Base-by-base conservation (phyloP, 1,140 invertebrate genomes). In the Drosophila kohkoa region DNA sequence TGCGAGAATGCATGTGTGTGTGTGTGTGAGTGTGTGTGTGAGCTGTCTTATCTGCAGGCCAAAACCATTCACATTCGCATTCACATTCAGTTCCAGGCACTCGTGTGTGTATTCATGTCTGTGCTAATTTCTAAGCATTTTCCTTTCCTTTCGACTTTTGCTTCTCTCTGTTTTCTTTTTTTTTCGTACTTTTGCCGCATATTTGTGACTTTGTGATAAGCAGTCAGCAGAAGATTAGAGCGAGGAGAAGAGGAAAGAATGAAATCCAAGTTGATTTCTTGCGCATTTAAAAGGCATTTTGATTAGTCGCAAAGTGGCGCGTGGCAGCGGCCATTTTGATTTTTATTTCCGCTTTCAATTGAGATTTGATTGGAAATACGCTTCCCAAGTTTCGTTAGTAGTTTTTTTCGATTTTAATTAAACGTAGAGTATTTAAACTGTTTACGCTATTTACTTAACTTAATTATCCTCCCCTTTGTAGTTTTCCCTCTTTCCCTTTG, bases 271-370 rank as follows among this genome's bases (percentile, higher is more conserved):
- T 88, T 87, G 83, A 87, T 87, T 88, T 77, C 82, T 64, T 46
- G 75, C 71, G 83, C 83, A 83, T 83, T 87, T 78, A 87, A 87
- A 87, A 87, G 82, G 82, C 82, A 87, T 87, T 87, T 87, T 87
- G 82, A 86, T 86, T 86, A 86, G 82, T 82, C 75, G 68, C 54
- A 76, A 79, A 82, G 79, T 87, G 79, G 68, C 83, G 74, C 41
- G 82, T 65, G 76, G 75, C 72, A 54, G 2, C 41, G n/a, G n/a
- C 41, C 41, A 43, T 54, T 52, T 52, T 32, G 11, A 13, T 32
- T 54, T 54, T 35, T 32, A 54, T 54, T 54, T 54, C 16, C 48
- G 15, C 4, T 49, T 54, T 13, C 6, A 35, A 54, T 32, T 54
- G n/a, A 35, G n/a, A 7, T n/a, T 52, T 43, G 41, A 30, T 30